Evolutionary conservation across 2,113 vertebrate species (phyloP).

Genomic region (Labeo catla): DNA sequence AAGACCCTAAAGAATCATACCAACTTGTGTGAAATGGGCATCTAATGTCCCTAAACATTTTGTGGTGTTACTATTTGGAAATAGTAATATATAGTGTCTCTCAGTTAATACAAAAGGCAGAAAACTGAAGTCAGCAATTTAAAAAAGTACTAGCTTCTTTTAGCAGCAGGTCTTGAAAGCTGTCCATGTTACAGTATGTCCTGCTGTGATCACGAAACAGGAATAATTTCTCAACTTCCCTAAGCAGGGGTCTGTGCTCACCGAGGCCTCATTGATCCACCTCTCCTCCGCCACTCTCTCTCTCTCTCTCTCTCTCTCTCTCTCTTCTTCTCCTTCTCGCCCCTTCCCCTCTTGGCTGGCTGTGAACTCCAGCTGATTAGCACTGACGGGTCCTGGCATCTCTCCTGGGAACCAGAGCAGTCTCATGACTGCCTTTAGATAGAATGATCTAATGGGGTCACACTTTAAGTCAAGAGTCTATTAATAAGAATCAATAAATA

Average conservation of each 20-base stretch:
- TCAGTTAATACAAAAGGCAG: background rate
- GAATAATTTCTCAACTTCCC: slow-evolving; percentile 29
- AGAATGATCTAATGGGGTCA: slow-evolving; percentile 74
- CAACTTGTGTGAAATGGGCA: too few species aligned
- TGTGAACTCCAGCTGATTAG: slow-evolving; percentile 64
- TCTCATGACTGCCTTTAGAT: slow-evolving; percentile 69
- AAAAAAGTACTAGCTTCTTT: slow-evolving; percentile 7
- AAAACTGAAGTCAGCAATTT: background rate
- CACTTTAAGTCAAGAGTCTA: slow-evolving; percentile 72
- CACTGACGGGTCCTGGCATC: slow-evolving; percentile 65
- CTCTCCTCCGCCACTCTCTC: background rate
- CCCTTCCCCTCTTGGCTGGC: slow-evolving; percentile 49
- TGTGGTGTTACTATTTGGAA: background rate
- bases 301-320: background rate
- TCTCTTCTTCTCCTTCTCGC: slow-evolving; percentile 30
- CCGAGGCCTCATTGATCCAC: slow-evolving; percentile 4
- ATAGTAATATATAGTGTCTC: background rate
- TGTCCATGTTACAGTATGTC: slow-evolving; percentile 19
- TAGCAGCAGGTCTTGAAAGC: slow-evolving; percentile 38
- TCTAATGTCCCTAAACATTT: background rate
- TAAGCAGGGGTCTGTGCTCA: background rate
- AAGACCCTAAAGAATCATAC: too few species aligned
- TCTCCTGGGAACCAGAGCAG: slow-evolving; percentile 65
- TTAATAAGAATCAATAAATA: slow-evolving; percentile 75
- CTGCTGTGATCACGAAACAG: slow-evolving; percentile 45